These are phyloP conservation scores for Eulemur coronatus DNA, from an alignment of 2,797 vertebrate species.

Conservation along the genomic window DNA sequence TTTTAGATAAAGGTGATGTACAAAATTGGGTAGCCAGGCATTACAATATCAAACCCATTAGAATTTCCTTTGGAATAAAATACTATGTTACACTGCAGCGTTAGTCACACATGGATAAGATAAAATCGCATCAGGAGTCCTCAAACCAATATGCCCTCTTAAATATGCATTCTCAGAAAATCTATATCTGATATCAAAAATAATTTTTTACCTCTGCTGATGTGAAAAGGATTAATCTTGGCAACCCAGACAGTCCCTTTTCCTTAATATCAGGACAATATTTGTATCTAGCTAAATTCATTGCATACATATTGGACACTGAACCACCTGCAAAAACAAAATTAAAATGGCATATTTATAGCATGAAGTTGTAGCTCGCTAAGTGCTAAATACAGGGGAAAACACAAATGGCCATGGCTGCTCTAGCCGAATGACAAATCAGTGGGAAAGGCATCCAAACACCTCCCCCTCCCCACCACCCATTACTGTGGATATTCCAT, in stretches of 20 bases:
- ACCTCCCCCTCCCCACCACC: no score
- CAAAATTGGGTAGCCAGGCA: neutral
- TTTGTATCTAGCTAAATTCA: slow-evolving; percentile 90
- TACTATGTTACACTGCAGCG: neutral
- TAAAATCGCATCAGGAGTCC: neutral
- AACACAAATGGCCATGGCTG: neutral
- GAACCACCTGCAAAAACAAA: slow-evolving; percentile 89
- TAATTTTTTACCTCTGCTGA: slow-evolving; percentile 89
- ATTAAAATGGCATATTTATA: slow-evolving; percentile 35
- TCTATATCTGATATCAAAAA: neutral
- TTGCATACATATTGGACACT: slow-evolving; percentile 93
- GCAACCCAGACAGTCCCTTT: slow-evolving; percentile 86
- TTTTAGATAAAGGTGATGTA: slow-evolving; percentile 36
- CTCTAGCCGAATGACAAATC: neutral
- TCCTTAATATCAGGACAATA: slow-evolving; percentile 90
- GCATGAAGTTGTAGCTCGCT: neutral
- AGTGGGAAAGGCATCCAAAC: neutral
- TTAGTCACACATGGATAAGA: neutral
- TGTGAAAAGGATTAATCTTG: slow-evolving; percentile 89
- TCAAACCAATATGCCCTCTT: slow-evolving; percentile 7
- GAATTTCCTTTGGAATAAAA: slow-evolving; percentile 22
- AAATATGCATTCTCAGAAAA: slow-evolving; percentile 12
- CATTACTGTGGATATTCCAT: neutral
- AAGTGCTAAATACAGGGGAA: neutral
- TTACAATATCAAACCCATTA: neutral